Evolutionary conservation across 1,140 invertebrate genomes (phyloP), one percentile per base, ranked within the genome.

Genomic region (Dinoponera quadriceps): DNA sequence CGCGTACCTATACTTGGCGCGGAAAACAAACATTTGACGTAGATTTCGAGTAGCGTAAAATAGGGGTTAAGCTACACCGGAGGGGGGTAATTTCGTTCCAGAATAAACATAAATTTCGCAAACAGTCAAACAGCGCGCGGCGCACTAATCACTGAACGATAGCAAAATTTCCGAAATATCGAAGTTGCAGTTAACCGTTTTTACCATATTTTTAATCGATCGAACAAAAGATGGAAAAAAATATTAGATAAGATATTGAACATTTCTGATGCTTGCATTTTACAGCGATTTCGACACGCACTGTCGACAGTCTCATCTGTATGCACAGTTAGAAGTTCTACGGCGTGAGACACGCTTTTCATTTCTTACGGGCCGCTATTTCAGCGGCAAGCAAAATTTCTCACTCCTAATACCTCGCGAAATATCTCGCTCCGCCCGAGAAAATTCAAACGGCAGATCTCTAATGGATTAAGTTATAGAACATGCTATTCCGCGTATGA

Each of bases 381-480:
- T 54, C 18, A 5, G 38, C 44, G 7, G 25, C 9, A 5, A 14
- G 0, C 11, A 3, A 11, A 18, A n/a, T 65, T 49, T 48, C 20
- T 25, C 29, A 5, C 14, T 25, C 16, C 22, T 69, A 29, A 69
- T 44, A 48, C 7, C 44, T 68, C 57, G 38, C 38, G 27, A 59
- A 38, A 68, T 33, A 25, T n/a, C 25, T 48, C 25, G 20, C 14
- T 66, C 2, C 54, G 54, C 22, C 27, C 29, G 14, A n/a, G 22
- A 20, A 69, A 44, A 69, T 57, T 22, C 20, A 69, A 57, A 14
- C 51, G 33, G 25, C 44, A 44, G 57, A 80, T 80, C 22, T 80
- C 65, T 69, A 80, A 80, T 80, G 51, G 51, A 80, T 80, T 80
- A 80, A 80, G 33, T 80, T 57, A 69, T 69, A 48, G 33, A 59